Percentiles rank a stretch among this genome's conserved stretches.
These are phyloP conservation scores for Pseudonaja textilis DNA, from an alignment of 2,113 vertebrate genomes.

Conservation along the genomic window DNA sequence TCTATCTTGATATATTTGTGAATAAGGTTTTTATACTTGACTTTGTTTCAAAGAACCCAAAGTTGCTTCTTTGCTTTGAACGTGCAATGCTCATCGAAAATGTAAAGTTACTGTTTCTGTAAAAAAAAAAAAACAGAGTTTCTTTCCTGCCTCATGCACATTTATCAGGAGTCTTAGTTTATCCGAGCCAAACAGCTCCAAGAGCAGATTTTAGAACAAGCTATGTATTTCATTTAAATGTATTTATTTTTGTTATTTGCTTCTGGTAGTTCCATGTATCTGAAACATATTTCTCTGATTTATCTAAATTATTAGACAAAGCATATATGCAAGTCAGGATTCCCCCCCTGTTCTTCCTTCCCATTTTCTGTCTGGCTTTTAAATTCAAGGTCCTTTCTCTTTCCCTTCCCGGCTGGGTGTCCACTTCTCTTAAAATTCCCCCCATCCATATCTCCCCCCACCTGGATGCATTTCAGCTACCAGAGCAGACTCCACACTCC, in stretches of 20 bases:
- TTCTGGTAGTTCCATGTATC: conserved; percentile 53
- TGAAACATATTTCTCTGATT: conserved; percentile 56
- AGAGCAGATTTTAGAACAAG: conserved; percentile 33
- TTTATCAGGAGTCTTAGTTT: conserved; percentile 47
- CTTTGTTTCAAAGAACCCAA: conserved; percentile 65
- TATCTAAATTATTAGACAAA: conserved; percentile 47
- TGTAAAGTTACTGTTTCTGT: conserved; percentile 54
- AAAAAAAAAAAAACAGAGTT: conserved; percentile 37
- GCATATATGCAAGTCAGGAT: not conserved
- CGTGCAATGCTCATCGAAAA: conserved; percentile 51
- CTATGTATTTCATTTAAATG: conserved; percentile 55
- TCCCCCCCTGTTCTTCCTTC: too few relatives aligned
- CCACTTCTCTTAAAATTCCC: not conserved
- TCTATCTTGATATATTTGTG: conserved; percentile 49
- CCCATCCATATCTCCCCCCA: not conserved
- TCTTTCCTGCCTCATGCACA: conserved; percentile 16
- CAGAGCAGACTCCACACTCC: not conserved
- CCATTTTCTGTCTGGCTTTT: not conserved
- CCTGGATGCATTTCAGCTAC: not conserved
- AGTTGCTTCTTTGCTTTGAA: conserved; percentile 52
- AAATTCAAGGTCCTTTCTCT: not conserved
- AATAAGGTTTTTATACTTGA: conserved; percentile 62
- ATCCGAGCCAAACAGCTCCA: conserved; percentile 27
- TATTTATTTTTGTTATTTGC: conserved; percentile 65
- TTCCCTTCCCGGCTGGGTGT: too few relatives aligned